Conservation (phyloP, 2,113 vertebrate species). For the Psammodynastes pulverulentus region DNA sequence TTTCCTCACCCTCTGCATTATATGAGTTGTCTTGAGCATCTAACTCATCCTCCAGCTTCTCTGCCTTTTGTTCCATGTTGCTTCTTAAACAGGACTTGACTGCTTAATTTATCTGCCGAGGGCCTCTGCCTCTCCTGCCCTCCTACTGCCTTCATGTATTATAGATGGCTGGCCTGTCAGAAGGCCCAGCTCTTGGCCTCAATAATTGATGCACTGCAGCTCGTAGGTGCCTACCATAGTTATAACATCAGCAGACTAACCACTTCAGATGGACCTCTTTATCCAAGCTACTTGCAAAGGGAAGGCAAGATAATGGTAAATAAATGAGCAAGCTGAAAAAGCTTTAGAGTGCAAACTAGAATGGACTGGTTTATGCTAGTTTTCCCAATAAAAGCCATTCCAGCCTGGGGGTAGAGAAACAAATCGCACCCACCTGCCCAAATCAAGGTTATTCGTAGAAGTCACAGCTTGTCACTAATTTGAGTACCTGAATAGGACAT, state of each 20-base stretch:
- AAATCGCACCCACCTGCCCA: not conserved
- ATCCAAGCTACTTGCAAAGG: not conserved
- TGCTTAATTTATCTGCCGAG: not conserved
- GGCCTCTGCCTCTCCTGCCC: not conserved
- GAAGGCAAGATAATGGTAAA: not conserved
- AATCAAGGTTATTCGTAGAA: not conserved
- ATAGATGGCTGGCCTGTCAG: conserved; percentile 15
- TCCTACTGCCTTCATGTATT: conserved; percentile 1
- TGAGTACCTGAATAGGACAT: not conserved
- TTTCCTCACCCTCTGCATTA: not conserved
- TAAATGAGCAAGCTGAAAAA: not conserved
- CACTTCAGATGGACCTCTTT: not conserved
- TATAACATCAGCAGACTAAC: not conserved
- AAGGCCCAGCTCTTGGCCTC: conserved; percentile 16
- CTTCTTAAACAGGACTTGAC: not conserved
- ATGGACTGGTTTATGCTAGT: not conserved
- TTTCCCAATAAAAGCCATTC: not conserved
- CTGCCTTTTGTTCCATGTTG: too few relatives aligned
- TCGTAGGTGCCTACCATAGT: not conserved
- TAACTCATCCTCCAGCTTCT: not conserved
- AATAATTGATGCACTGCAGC: conserved; percentile 31
- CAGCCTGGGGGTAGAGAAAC: not conserved
- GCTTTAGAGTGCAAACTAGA: not conserved
- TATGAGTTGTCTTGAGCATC: not conserved
- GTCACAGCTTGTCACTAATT: not conserved